Base-by-base conservation (phyloP, 2,113 vertebrate genomes). In the Ondatra zibethicus region DNA sequence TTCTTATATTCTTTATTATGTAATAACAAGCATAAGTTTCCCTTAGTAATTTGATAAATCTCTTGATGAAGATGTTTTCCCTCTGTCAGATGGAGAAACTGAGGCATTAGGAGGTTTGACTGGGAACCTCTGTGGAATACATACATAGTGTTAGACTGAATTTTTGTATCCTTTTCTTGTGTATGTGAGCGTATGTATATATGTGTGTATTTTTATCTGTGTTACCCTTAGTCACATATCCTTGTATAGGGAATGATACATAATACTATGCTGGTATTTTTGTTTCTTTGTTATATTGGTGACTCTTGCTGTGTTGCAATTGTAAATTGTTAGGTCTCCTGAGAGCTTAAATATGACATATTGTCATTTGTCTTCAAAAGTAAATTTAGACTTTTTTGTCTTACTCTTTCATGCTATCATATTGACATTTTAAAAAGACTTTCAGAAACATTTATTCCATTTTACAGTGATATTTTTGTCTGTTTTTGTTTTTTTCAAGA, bases 371-470 rank as follows among this genome's bases (percentile, higher is more conserved):
- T 91, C 45, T 91, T 91, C 39, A 92, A 65, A 92, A 90, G 16
- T 95, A 66, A 88, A 88, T 61, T 76, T 72, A 42, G 8, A 0
- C 76, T 17, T 89, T 50, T n/a, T 10, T 89, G 2, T 29, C 8
- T 42, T 19, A 66, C 39, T 12, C 25, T 58, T 4, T 17, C 9
- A 61, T 93, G 63, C n/a, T 65, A 2, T 85, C 33, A 17, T 47
- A 70, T 82, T 94, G 96, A 65, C 31, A 70, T 94, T 92, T 92
- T 80, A 14, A 50, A 61, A 82, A 39, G 88, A 92, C n/a, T 86
- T 4, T 85, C 68, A 80, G 58, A 65, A 58, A 65, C 7, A 42
- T 91, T 21, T 65, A 5, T 73, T 66, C 19, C 27, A 47, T 93
- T 88, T 89, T 93, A 23, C 58, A 95, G 1, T 31, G 1, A 73